These are phyloP conservation scores for Hemiprocne comata DNA, from an alignment of 2,113 vertebrate species.

Conservation along the genomic window DNA sequence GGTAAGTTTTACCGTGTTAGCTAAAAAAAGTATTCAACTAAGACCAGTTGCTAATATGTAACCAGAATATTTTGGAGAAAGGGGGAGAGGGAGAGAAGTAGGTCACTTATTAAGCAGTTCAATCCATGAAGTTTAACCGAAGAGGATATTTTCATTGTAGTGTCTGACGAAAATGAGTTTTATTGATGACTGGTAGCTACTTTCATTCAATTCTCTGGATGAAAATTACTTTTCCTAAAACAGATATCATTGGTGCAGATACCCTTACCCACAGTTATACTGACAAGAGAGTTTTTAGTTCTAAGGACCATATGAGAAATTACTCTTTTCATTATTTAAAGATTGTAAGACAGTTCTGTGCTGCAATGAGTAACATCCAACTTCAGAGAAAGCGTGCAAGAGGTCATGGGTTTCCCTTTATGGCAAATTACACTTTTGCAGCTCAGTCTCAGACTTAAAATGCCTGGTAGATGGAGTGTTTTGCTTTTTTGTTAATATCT, in stretches of 20 bases:
- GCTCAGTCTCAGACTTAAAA: background rate
- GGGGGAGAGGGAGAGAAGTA: background rate
- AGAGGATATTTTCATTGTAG: background rate
- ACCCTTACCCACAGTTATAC: background rate
- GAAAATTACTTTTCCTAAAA: background rate
- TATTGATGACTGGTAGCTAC: background rate
- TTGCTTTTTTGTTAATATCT: background rate
- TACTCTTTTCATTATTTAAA: background rate
- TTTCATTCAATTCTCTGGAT: background rate
- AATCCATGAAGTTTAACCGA: background rate
- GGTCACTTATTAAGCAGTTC: too few species aligned
- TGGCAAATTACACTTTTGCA: background rate
- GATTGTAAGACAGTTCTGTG: background rate
- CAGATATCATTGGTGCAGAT: background rate
- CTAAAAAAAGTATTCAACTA: background rate
- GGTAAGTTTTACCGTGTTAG: background rate
- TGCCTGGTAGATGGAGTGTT: background rate
- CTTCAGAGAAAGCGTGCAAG: background rate
- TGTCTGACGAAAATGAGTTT: background rate
- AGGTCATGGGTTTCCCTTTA: background rate
- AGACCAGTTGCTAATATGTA: background rate
- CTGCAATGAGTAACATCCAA: background rate
- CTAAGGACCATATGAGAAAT: background rate
- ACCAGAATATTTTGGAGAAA: background rate
- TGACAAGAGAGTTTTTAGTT: background rate